Percentiles rank a stretch among this genome's conserved stretches.
These are phyloP conservation scores for Betta splendens DNA, from an alignment of 2,797 vertebrate species.

Conservation along the genomic window DNA sequence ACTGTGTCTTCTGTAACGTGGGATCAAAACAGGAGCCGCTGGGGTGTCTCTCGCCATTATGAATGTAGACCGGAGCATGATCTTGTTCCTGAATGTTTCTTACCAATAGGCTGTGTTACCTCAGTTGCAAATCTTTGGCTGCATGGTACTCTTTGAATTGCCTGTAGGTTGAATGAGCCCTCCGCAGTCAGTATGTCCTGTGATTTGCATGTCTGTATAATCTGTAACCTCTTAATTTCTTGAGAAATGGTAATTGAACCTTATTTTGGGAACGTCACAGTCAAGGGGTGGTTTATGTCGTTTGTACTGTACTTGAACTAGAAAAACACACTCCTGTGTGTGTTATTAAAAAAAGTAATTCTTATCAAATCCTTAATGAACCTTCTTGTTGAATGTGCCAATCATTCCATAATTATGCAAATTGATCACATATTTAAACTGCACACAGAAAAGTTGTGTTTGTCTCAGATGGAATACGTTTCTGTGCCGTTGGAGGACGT, in stretches of 20 bases:
- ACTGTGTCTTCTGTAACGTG: slow-evolving; percentile 31
- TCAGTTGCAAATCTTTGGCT: slow-evolving; percentile 49
- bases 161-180: slow-evolving; percentile 22
- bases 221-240: background rate
- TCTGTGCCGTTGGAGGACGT: slow-evolving; percentile 18
- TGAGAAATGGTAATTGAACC: background rate
- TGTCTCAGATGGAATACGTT: slow-evolving; percentile 2
- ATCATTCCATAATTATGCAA: slow-evolving; percentile 4
- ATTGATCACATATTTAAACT: slow-evolving; percentile 12
- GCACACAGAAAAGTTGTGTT: slow-evolving; percentile 8
- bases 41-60: slow-evolving; percentile 61
- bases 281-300: background rate
- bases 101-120: slow-evolving; percentile 40
- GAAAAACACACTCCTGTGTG: slow-evolving; percentile 1
- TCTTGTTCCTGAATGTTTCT: slow-evolving; percentile 63
- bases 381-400: slow-evolving; percentile 6
- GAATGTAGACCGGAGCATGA: slow-evolving; percentile 68
- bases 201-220: slow-evolving; percentile 47
- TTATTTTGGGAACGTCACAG: background rate
- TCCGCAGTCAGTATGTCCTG: slow-evolving; percentile 17
- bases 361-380: background rate
- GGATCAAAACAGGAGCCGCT: slow-evolving; percentile 62
- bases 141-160: slow-evolving; percentile 51
- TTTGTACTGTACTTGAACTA: slow-evolving; percentile 15
- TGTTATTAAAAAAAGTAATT: background rate